Conservation (phyloP, 2,113 vertebrate species). For the Pagrus major region DNA sequence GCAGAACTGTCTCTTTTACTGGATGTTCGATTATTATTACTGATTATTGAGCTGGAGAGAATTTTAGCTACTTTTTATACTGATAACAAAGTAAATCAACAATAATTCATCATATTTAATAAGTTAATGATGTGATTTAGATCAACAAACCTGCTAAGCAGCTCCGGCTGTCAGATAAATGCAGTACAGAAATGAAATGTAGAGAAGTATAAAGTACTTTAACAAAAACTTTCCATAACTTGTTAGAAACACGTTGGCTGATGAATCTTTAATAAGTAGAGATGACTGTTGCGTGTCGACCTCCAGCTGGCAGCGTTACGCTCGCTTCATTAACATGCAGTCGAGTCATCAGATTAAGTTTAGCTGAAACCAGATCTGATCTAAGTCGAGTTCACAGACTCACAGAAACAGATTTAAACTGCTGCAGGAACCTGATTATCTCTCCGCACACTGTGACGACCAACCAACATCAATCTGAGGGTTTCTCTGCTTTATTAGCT, state of each 20-base stretch:
- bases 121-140: not conserved
- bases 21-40: not conserved
- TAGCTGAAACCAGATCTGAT: conserved; percentile 13
- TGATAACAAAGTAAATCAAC: too few relatives aligned
- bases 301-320: not conserved
- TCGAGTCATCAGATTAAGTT: conserved; percentile 17
- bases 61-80: too few relatives aligned
- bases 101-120: not conserved
- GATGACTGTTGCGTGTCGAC: not conserved
- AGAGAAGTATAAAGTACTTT: too few relatives aligned
- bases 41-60: too few relatives aligned
- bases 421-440: not conserved
- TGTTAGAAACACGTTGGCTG: not conserved
- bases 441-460: not conserved
- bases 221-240: too few relatives aligned
- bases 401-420: not conserved
- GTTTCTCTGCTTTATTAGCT: not conserved
- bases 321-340: not conserved
- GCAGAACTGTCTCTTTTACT: not conserved
- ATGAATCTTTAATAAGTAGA: not conserved
- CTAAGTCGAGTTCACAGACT: not conserved
- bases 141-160: too few relatives aligned
- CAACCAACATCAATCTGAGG: too few relatives aligned
- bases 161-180: not conserved
- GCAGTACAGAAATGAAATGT: not conserved